Conservation (phyloP, 1,140 invertebrate species). For the Cyclina sinensis region DNA sequence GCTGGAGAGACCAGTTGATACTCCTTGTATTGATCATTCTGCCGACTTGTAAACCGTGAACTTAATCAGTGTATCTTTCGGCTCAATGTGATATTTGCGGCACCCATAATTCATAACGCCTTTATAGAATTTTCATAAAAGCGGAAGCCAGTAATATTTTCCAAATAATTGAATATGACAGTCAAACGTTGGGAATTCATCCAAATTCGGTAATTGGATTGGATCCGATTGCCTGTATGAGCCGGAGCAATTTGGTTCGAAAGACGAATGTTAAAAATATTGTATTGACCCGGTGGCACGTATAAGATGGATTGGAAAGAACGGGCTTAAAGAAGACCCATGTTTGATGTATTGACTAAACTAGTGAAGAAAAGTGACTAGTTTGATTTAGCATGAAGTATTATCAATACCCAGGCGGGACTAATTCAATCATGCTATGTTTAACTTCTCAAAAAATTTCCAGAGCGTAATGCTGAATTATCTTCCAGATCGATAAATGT, state of each 20-base stretch:
- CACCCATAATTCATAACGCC: conserved; percentile 38
- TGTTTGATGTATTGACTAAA: conserved; percentile 42
- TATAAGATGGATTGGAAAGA: conserved; percentile 3
- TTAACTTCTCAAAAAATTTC: conserved; percentile 21
- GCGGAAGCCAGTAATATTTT: conserved; percentile 50
- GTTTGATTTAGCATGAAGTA: conserved; percentile 40
- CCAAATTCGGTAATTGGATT: conserved; percentile 62
- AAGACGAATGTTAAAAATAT: conserved; percentile 53
- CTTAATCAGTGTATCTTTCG: conserved; percentile 40
- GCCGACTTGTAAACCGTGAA: conserved; percentile 32
- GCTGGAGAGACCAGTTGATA: not conserved
- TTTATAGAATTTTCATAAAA: conserved; percentile 36
- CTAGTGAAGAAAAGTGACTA: conserved; percentile 8
- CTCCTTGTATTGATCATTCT: conserved; percentile 18
- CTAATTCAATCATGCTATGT: conserved; percentile 37
- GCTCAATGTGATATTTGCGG: conserved; percentile 38
- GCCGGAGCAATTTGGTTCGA: conserved; percentile 20
- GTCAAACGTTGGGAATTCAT: conserved; percentile 65
- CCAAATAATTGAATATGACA: conserved; percentile 65
- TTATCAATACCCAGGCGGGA: conserved; percentile 41
- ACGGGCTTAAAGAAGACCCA: conserved; percentile 29
- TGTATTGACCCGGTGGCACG: conserved; percentile 36
- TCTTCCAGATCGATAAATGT: not conserved
- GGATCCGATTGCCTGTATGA: conserved; percentile 55
- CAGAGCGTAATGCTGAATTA: conserved; percentile 8